Conservation (phyloP, 23 tunicate species). For the Trididemnum miniatum region DNA sequence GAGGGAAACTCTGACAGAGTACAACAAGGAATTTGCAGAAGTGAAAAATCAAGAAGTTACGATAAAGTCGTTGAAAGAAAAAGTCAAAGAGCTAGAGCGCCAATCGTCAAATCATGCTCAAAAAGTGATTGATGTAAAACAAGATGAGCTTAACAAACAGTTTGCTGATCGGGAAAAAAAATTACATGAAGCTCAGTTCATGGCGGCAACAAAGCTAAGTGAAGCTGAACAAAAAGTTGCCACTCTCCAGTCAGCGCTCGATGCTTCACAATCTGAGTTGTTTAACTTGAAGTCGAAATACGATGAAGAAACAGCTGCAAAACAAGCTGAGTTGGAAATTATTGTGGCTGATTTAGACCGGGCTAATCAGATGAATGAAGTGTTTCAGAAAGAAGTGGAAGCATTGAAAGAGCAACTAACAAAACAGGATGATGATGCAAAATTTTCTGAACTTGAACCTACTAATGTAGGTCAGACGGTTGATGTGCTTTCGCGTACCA, state of each 20-base stretch:
- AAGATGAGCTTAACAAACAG: slow-evolving; percentile 70
- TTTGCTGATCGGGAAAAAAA: slow-evolving; percentile 80
- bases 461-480: slow-evolving; percentile 38
- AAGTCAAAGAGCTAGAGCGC: slow-evolving; percentile 70
- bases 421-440: background rate
- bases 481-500: slow-evolving; percentile 54
- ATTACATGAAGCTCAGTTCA: slow-evolving; percentile 71
- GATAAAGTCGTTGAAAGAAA: slow-evolving; percentile 76
- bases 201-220: slow-evolving; percentile 80
- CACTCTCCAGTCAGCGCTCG: slow-evolving; percentile 77
- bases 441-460: background rate
- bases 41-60: slow-evolving; percentile 97
- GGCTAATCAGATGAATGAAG: slow-evolving; percentile 60
- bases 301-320: slow-evolving; percentile 91
- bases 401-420: slow-evolving; percentile 46
- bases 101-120: slow-evolving; percentile 58
- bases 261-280: slow-evolving; percentile 81
- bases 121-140: slow-evolving; percentile 72
- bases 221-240: slow-evolving; percentile 87
- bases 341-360: slow-evolving; percentile 89
- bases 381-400: slow-evolving; percentile 75
- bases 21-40: slow-evolving; percentile 98
- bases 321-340: slow-evolving; percentile 88
- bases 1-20: slow-evolving; percentile 85
- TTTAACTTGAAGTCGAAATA: slow-evolving; percentile 81